phyloP scores from a whole-genome alignment of 2,113 vertebrate species.

The Columbina picui region DNA sequence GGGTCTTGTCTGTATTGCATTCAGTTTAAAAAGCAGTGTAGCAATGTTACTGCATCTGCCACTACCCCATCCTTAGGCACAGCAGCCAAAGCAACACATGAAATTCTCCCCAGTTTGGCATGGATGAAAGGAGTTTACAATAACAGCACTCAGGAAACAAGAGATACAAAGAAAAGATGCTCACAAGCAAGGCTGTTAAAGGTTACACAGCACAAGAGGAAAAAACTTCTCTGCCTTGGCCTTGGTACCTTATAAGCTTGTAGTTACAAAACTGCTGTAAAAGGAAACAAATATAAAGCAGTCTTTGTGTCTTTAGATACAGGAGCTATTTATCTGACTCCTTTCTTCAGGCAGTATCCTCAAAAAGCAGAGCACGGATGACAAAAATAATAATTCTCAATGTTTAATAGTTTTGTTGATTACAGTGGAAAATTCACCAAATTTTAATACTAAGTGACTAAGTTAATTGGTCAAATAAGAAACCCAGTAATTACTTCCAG shows the following conservation, averaged over 20 bases:
- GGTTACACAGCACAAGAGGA: background rate
- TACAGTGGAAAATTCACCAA: background rate
- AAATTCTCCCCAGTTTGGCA: background rate
- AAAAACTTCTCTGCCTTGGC: background rate
- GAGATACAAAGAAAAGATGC: background rate
- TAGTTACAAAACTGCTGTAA: background rate
- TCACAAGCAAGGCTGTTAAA: background rate
- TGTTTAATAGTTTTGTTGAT: background rate
- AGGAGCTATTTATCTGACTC: background rate
- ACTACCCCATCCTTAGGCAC: background rate
- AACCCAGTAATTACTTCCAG: background rate
- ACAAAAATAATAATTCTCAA: background rate
- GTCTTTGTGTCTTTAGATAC: background rate
- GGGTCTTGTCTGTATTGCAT: background rate
- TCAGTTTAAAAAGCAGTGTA: background rate
- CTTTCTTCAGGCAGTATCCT: slow-evolving; percentile 9
- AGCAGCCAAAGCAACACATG: background rate
- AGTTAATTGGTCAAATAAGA: background rate
- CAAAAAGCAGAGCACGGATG: background rate
- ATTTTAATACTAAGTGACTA: background rate
- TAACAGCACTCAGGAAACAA: background rate
- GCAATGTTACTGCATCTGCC: background rate
- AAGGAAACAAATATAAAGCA: background rate
- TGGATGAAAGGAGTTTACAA: background rate
- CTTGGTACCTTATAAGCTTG: background rate